phyloP scores from a whole-genome alignment of 2,888 invertebrate genomes.

The Exephanes ischioxanthus region DNA sequence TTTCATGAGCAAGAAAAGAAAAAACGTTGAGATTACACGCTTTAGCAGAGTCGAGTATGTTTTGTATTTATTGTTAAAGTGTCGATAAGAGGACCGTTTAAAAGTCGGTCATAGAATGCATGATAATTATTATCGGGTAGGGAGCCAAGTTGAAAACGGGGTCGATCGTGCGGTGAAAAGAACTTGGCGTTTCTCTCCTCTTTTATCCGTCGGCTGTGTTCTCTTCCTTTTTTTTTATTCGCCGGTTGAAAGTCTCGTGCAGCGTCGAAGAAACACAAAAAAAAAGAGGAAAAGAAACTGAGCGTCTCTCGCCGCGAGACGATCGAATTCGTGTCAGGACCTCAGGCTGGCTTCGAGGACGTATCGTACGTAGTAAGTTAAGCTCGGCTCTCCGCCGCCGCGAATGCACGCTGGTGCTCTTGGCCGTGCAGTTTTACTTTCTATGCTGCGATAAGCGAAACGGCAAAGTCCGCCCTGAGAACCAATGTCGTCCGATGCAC shows the following conservation, averaged over 20 bases:
- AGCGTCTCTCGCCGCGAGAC: slow-evolving; percentile 15
- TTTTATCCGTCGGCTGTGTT: background rate
- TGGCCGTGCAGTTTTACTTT: slow-evolving; percentile 35
- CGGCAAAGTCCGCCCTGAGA: background rate
- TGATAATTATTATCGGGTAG: slow-evolving; percentile 32
- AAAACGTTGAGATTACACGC: background rate
- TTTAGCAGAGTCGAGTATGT: background rate
- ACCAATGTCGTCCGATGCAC: background rate
- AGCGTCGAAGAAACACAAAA: slow-evolving; percentile 26
- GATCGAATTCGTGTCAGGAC: slow-evolving; percentile 59
- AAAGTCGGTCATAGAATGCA: slow-evolving; percentile 22
- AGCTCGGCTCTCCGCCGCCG: background rate
- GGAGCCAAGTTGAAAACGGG: slow-evolving; percentile 26
- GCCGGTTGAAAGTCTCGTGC: slow-evolving; percentile 41
- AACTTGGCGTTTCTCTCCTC: slow-evolving; percentile 19
- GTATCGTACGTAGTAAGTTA: slow-evolving; percentile 22
- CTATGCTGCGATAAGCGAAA: slow-evolving; percentile 15
- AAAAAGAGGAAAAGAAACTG: slow-evolving; percentile 12
- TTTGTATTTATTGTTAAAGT: slow-evolving; percentile 30
- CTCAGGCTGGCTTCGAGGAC: slow-evolving; percentile 45
- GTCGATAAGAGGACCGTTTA: slow-evolving; percentile 27
- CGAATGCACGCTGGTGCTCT: background rate
- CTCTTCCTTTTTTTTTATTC: slow-evolving; percentile 20
- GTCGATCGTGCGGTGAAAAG: slow-evolving; percentile 42
- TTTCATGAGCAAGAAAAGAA: background rate